These are phyloP conservation scores for Kradibia gibbosae DNA, from an alignment of 1,140 invertebrate species.

Conservation along the genomic window DNA sequence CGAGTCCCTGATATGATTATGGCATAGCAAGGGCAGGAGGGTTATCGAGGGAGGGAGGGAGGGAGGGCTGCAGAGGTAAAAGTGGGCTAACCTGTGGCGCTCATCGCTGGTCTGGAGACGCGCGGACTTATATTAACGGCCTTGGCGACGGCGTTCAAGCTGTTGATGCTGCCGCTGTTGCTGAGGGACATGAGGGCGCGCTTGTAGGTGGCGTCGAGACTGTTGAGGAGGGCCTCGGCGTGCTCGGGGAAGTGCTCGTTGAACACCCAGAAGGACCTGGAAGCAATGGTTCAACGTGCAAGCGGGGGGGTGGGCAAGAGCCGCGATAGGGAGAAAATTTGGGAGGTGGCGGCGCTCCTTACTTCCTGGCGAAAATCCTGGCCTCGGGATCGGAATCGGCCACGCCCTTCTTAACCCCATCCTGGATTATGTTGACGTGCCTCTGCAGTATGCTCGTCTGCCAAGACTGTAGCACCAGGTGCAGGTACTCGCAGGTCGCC, in stretches of 20 bases:
- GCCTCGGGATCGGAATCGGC: conserved; percentile 94
- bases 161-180: conserved; percentile 74
- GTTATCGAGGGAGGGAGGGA: too few species aligned
- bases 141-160: conserved; percentile 68
- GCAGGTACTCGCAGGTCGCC: conserved; percentile 87
- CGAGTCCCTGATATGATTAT: too few species aligned
- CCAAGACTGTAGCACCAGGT: conserved; percentile 90
- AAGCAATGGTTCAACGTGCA: not conserved
- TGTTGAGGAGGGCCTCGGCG: conserved; percentile 87
- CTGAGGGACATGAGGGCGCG: conserved; percentile 79
- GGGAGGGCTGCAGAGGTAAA: not conserved
- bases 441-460: conserved; percentile 85
- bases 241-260: conserved; percentile 91
- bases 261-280: conserved; percentile 92
- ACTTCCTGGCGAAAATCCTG: conserved; percentile 82
- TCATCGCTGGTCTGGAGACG: conserved; percentile 64
- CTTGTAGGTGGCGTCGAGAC: conserved; percentile 89
- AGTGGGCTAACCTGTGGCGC: conserved; percentile 63
- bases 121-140: conserved; percentile 67
- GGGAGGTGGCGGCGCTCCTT: too few species aligned
- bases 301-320: too few species aligned
- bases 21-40: too few species aligned
- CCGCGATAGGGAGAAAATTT: too few species aligned
- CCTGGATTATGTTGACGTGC: conserved; percentile 84
- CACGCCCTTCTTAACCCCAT: conserved; percentile 91